Base-by-base conservation (phyloP, 2,888 invertebrate species). In the Matsumyia berberina region DNA sequence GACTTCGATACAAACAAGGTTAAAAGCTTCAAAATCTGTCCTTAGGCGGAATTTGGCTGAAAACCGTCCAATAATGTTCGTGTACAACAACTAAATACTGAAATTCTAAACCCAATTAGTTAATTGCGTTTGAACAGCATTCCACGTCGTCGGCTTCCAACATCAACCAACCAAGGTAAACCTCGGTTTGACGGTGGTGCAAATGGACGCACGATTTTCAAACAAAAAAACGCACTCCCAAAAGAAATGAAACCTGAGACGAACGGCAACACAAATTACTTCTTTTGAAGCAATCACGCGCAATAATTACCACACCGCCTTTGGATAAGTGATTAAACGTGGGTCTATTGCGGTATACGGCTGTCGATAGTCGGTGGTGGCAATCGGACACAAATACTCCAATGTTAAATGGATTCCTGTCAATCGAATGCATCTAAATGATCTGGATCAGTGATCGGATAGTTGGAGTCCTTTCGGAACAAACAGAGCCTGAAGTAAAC, bases 51-150 rank as follows among this genome's bases (percentile, higher is more conserved):
- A 67, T 72, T 67, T 37, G 35, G 53, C 33, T 66, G 66, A 66
- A 51, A 66, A 66, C 53, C 33, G 53, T 53, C 57, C 46, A 66
- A 44, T 12, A 55, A 33, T 66, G 19, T 31, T 58, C 35, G 19
- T 44, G 66, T 37, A 66, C 44, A 51, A 35, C n/a, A 42, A n/a
- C 42, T 62, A 67, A 62, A 72, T 62, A 55, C 78, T 64, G 46
- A 73, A 73, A 79, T 83, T 78, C 83, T 69, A 67, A 42, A 60
- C 55, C 62, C 73, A 83, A 78, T 73, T 83, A 73, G 67, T 33
- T 67, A 78, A 82, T 60, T 66, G 58, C 82, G 64, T 39, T 60
- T 39, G 24, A 70, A 46, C 72, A 66, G 70, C 70, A 82, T 78
- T 82, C 77, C 82, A 72, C 42, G 29, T 64, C 42, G 57, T 44